These are phyloP conservation scores for Apodemia mormo DNA, from an alignment of 2,888 invertebrate genomes.

Conservation along the genomic window DNA sequence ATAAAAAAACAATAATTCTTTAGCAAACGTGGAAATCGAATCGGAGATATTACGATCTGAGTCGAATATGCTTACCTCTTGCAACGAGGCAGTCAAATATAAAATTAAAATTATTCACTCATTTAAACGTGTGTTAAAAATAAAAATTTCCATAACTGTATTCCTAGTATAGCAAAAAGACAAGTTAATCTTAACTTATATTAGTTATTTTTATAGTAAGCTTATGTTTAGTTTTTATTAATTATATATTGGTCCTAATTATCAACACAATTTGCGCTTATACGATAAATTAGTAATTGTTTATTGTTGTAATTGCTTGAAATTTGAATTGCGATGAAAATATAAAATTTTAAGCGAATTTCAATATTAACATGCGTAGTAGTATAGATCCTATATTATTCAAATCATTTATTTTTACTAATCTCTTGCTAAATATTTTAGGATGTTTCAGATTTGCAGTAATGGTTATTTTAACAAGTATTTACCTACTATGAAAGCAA, in stretches of 20 bases:
- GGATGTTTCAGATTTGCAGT: too few species aligned
- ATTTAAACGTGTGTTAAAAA: neutral
- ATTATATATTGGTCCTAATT: too few species aligned
- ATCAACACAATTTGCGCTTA: neutral
- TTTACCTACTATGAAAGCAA: too few species aligned
- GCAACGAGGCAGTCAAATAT: too few species aligned
- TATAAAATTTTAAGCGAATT: conserved; percentile 1
- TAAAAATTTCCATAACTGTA: neutral
- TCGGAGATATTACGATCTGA: too few species aligned
- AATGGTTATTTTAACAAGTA: too few species aligned
- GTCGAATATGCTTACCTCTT: too few species aligned
- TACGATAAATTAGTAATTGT: neutral
- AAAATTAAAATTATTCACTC: too few species aligned
- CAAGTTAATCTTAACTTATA: neutral
- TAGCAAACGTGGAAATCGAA: too few species aligned
- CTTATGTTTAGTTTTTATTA: neutral
- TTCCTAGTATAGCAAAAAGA: neutral
- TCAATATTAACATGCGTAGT: neutral
- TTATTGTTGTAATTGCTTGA: neutral
- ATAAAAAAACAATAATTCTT: too few species aligned
- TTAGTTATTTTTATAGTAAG: neutral
- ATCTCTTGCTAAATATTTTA: neutral
- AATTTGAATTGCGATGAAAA: neutral
- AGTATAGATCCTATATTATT: neutral
- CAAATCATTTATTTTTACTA: neutral